Evolutionary conservation across 2,797 vertebrate genomes (phyloP), one percentile per base, ranked within the genome.

Genomic region (Macropus fuliginosus): DNA sequence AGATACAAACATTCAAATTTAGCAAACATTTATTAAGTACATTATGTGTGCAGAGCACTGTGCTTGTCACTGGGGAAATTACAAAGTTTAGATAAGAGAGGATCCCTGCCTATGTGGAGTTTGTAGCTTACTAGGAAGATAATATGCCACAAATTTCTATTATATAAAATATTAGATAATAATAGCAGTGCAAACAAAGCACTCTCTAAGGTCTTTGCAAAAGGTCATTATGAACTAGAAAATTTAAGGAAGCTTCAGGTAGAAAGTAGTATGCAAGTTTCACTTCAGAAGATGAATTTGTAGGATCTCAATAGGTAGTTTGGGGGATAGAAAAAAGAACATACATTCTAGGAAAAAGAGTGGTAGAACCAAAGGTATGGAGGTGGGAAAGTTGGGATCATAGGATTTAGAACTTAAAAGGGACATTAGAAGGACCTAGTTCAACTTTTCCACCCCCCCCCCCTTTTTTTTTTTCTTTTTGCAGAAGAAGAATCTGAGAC

Each of bases 1-100:
- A 28, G 55, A 81, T 93, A 56, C 91, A 87, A 87, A 87, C 74
- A 87, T 50, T 87, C 24, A 87, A 50, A 87, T 87, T 87, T 87
- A 50, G 74, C 40, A 87, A 87, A 87, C 40, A 87, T 81, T 46
- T 81, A 81, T 87, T 87, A 87, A 87, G 40, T 50, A 87, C 40
- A 50, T 50, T 87, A 27, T 87, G 74, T 87, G 74, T 87, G 3
- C 40, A 87, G 21, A 87, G 74, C 40, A 81, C 74, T 27, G 40
- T 87, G 40, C 40, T 50, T 87, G 21, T 87, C 74, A 87, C 74
- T 87, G 74, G 74, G 74, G 40, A 87, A 87, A 46, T 87, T 50
- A 87, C 40, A 46, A 87, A 46, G 24, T 87, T 87, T 87, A 87
- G 40, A 27, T 87, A 50, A 87, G 40, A 81, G 2, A 81, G 40